phyloP scores from a whole-genome alignment of 2,888 invertebrate species.

The Dendrolimus pini region DNA sequence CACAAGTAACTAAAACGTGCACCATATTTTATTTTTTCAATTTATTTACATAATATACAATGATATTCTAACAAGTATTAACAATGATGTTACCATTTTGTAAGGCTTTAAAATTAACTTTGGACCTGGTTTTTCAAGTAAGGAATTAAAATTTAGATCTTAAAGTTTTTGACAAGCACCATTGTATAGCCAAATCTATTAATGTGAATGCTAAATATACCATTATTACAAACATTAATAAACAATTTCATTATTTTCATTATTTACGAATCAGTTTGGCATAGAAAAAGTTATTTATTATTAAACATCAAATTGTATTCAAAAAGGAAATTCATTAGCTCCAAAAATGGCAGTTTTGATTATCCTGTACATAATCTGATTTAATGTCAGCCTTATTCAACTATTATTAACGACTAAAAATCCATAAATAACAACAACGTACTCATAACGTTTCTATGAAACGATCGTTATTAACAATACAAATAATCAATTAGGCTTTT shows the following conservation, averaged over 20 bases:
- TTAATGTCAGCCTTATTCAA: conserved; percentile 69
- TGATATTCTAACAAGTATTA: conserved; percentile 59
- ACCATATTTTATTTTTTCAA: conserved; percentile 44
- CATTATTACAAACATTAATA: too few species aligned
- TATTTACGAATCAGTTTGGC: too few species aligned
- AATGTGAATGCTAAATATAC: conserved; percentile 2
- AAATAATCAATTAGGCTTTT: conserved; percentile 67
- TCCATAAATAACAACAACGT: conserved; percentile 67
- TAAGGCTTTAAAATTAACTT: too few species aligned
- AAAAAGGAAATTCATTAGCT: background rate
- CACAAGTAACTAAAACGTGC: conserved; percentile 24
- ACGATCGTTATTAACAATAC: conserved; percentile 60
- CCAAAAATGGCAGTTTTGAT: conserved; percentile 39
- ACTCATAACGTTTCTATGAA: conserved; percentile 71
- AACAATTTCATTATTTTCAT: too few species aligned
- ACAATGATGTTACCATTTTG: conserved; percentile 38
- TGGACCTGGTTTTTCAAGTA: conserved; percentile 23
- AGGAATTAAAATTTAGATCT: conserved; percentile 19
- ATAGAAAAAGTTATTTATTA: too few species aligned
- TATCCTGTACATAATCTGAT: conserved; percentile 52
- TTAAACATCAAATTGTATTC: too few species aligned
- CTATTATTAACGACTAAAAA: conserved; percentile 62
- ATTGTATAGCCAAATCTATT: background rate
- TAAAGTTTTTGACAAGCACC: conserved; percentile 3
- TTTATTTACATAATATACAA: conserved; percentile 70